A percentile compares a stretch with the other conserved stretches of the same genome.
These are phyloP conservation scores for Sebastes flavidus DNA, from an alignment of 2,797 vertebrate species.

Conservation along the genomic window DNA sequence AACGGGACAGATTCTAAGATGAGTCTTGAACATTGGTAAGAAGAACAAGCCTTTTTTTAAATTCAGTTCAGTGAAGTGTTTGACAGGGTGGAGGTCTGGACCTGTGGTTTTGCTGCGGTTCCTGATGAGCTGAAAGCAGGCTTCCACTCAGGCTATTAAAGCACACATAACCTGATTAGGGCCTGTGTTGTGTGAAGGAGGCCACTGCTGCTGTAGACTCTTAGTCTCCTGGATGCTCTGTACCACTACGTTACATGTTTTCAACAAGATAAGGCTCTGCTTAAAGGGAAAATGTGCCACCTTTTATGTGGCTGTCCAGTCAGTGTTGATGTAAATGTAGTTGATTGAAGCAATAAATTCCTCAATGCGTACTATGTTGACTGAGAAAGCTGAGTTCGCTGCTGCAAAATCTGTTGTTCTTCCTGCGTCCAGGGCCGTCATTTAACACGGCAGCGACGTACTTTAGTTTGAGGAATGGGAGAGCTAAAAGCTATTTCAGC, in stretches of 20 bases:
- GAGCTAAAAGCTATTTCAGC: too few species aligned
- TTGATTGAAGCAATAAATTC: not conserved
- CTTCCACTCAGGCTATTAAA: not conserved
- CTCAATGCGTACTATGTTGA: too few species aligned
- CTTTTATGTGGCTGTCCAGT: not conserved
- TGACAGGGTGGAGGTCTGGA: not conserved
- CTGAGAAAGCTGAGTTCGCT: too few species aligned
- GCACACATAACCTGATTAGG: constrained; percentile 30
- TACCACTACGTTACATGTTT: not conserved
- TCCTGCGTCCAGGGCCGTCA: too few species aligned
- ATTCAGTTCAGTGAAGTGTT: not conserved
- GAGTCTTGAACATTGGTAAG: not conserved
- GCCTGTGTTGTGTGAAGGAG: not conserved
- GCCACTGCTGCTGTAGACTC: not conserved
- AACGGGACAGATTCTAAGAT: too few species aligned
- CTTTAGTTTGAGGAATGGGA: too few species aligned
- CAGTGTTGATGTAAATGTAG: not conserved
- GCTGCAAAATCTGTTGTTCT: too few species aligned
- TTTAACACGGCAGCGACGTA: too few species aligned
- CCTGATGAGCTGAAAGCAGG: not conserved
- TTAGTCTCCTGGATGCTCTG: not conserved
- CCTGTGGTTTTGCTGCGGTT: not conserved
- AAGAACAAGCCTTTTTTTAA: not conserved
- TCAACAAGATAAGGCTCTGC: not conserved
- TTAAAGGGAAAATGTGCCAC: not conserved